Evolutionary conservation across 2,888 invertebrate species (phyloP), one percentile per base, ranked within the genome.

Genomic region (Acanthoscelides obtectus): DNA sequence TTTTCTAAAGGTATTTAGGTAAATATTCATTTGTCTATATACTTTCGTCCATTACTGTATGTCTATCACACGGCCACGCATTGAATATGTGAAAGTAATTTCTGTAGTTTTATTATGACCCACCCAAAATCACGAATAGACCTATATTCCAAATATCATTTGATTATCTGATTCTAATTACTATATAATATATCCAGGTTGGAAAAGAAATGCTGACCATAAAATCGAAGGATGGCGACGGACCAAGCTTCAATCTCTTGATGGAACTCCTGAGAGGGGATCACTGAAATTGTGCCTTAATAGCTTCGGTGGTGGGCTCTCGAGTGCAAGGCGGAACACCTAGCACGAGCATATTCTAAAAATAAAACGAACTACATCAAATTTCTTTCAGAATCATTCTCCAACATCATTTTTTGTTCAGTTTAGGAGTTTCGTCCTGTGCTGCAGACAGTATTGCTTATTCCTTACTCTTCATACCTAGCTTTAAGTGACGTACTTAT

Each of bases 191-290:
- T 45, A 84, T 88, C 81, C 86, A 94, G 93, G 93, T 95, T 77
- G 96, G 96, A 80, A 98, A 98, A 86, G 98, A 97, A 85, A 94
- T 97, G 92, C 88, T 97, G 79, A 91, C 92, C 19, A 92, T 92
- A 80, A 94, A 94, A 86, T 92, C 93, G 78, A 94, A 95, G 85
- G 95, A 97, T 78, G 95, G 95, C 74, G 95, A 96, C 81, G 94
- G 94, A 72, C 93, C 94, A 73, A 94, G 94, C 83, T 98, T 97
- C 88, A 97, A 98, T 86, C 89, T 98, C 80, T 90, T 98, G 78
- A 96, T 98, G 94, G 98, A 98, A 88, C 89, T 98, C 73, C 88
- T 98, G 76, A 90, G 97, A 81, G 97, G 97, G 81, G 96, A 97
- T 88, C 96, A 96, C 87, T 96, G 80, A 80, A 81, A 81, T 75